These are phyloP conservation scores for Mystacides longicornis DNA, from an alignment of 2,888 invertebrate species.

Conservation along the genomic window DNA sequence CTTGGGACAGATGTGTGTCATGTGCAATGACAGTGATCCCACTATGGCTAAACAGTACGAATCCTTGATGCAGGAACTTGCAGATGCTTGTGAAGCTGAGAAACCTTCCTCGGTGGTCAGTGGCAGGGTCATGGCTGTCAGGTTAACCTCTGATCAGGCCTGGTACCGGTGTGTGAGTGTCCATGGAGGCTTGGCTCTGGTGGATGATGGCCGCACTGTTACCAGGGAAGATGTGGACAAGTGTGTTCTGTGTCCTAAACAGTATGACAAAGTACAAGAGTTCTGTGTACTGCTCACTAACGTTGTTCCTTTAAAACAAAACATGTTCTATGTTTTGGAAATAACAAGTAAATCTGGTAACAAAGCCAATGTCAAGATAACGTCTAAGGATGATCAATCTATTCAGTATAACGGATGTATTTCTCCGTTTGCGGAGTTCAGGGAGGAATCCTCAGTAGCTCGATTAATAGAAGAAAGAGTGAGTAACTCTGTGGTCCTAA, in stretches of 20 bases:
- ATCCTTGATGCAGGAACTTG: neutral
- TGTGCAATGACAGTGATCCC: neutral
- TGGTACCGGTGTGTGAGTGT: neutral
- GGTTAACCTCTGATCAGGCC: neutral
- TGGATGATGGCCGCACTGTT: neutral
- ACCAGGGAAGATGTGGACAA: neutral
- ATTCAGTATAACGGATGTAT: neutral
- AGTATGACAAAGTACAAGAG: neutral
- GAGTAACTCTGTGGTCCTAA: neutral
- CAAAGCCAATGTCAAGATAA: neutral
- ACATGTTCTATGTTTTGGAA: neutral
- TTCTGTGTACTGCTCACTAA: neutral
- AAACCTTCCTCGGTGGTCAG: neutral
- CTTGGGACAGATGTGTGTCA: neutral
- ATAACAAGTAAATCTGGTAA: neutral
- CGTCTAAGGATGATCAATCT: neutral
- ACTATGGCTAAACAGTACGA: neutral
- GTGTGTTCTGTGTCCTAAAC: neutral
- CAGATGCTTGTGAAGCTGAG: neutral
- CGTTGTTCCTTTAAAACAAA: neutral
- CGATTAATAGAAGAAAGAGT: neutral
- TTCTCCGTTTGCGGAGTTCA: neutral
- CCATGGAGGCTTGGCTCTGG: neutral
- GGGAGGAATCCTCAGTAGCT: neutral
- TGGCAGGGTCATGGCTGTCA: neutral